phyloP scores from a whole-genome alignment of 2,888 invertebrate genomes.

The Amiota minor region DNA sequence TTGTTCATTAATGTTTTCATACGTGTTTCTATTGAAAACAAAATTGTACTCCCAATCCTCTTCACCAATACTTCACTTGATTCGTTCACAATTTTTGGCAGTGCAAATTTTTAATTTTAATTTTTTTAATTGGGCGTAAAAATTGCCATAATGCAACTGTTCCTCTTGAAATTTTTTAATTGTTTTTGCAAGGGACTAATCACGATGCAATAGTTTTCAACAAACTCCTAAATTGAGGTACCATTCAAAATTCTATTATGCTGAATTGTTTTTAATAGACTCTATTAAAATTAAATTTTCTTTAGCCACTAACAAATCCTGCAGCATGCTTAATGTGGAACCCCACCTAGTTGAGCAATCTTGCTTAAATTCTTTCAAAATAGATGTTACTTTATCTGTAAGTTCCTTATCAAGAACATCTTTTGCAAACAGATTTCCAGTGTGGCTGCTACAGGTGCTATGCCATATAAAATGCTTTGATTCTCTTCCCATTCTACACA shows the following conservation, averaged over 20 bases:
- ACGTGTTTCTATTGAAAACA: conserved; percentile 25
- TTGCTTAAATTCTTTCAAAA: too few species aligned
- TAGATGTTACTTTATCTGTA: too few species aligned
- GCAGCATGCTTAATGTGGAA: too few species aligned
- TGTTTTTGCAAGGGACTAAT: background rate
- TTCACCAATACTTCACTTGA: too few species aligned
- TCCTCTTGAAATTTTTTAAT: conserved; percentile 11
- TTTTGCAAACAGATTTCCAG: too few species aligned
- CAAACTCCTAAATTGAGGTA: conserved; percentile 91
- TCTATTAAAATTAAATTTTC: conserved; percentile 81
- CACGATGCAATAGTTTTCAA: conserved; percentile 75
- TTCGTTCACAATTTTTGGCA: too few species aligned
- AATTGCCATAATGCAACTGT: conserved; percentile 30
- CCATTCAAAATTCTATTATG: conserved; percentile 89
- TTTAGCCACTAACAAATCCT: conserved; percentile 90
- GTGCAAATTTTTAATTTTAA: too few species aligned
- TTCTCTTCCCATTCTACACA: too few species aligned
- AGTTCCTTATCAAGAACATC: too few species aligned
- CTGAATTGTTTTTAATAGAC: conserved; percentile 80
- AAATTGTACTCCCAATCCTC: conserved; percentile 28
- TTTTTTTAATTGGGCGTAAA: conserved; percentile 38
- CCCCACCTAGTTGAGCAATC: too few species aligned
- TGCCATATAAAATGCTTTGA: too few species aligned
- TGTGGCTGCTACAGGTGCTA: too few species aligned
- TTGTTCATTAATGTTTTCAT: conserved; percentile 32